phyloP scores from a whole-genome alignment of 2,888 invertebrate species.

The Sphecodes monilicornis region DNA sequence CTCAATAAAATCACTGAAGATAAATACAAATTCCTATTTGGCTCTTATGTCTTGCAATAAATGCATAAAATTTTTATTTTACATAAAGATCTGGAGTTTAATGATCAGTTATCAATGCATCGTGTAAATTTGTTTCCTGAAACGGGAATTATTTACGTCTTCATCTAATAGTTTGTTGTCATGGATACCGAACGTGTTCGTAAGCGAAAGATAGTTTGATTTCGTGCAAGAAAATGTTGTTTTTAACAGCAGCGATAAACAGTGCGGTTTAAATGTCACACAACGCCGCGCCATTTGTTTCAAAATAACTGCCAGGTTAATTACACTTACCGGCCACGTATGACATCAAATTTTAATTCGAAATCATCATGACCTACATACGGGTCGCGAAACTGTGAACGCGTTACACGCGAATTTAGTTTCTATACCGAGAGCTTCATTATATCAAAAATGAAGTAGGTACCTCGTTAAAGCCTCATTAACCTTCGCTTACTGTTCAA shows the following conservation, averaged over 20 bases:
- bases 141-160: no score
- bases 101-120: no score
- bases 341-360: constrained; percentile 4
- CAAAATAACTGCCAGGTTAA: neutral
- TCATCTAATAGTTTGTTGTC: neutral
- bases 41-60: no score
- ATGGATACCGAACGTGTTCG: neutral
- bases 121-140: no score
- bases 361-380: constrained; percentile 6
- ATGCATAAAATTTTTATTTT: no score
- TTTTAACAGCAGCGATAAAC: neutral
- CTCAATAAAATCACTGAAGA: no score
- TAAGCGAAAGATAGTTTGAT: neutral
- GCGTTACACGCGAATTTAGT: neutral
- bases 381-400: neutral
- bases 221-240: neutral
- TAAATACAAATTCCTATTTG: no score
- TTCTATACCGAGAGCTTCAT: neutral
- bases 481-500: neutral
- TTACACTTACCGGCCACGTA: neutral
- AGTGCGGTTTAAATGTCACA: neutral
- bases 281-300: neutral
- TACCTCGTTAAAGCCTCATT: neutral
- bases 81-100: no score
- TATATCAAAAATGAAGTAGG: constrained; percentile 1